Evolutionary conservation across 1,140 invertebrate species (phyloP), one percentile per base, ranked within the genome.

Genomic region (Choristoneura fumiferana): DNA sequence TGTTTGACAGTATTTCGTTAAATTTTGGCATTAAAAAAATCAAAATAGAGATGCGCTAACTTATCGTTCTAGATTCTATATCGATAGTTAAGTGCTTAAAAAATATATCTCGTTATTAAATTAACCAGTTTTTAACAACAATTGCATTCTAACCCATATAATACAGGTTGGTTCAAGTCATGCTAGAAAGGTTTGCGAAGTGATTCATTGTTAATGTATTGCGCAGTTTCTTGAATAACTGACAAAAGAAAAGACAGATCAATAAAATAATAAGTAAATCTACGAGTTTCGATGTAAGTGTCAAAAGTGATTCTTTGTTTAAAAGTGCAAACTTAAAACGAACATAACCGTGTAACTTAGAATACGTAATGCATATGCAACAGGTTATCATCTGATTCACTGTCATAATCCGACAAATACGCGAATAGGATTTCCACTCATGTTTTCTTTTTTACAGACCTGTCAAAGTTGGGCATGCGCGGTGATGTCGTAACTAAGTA

Each of bases 351-450:
- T 3, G 22, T 29, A 67, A 78, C 66, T 74, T 81, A 57, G 78
- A 87, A 75, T 83, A 61, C 40, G 36, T 84, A 79, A 86, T 84
- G 73, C 67, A 62, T 72, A 78, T 69, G 84, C 84, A 87, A 87
- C 84, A 87, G 84, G 83, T 88, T 82, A 82, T 74, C 69, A 60
- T 75, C 73, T 81, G 36, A 45, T 56, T 35, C 37, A 22, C 43
- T 49, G 75, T 78, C 76, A 81, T 84, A 84, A 84, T 78, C 77
- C 71, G 64, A 78, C 81, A 85, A 86, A 85, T 80, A 78, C 81
- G 77, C 63, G 78, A 73, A 83, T 84, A 84, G 82, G 76, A 78
- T 82, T 81, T 81, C 58, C 65, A 76, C 78, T 77, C 69, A 69
- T 73, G 75, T 71, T 81, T 80, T 78, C 64, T 63, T 86, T 81